Percentiles rank a stretch among this genome's conserved stretches.
Conservation (phyloP, 2,113 vertebrate species). For the Xiphophorus couchianus region DNA sequence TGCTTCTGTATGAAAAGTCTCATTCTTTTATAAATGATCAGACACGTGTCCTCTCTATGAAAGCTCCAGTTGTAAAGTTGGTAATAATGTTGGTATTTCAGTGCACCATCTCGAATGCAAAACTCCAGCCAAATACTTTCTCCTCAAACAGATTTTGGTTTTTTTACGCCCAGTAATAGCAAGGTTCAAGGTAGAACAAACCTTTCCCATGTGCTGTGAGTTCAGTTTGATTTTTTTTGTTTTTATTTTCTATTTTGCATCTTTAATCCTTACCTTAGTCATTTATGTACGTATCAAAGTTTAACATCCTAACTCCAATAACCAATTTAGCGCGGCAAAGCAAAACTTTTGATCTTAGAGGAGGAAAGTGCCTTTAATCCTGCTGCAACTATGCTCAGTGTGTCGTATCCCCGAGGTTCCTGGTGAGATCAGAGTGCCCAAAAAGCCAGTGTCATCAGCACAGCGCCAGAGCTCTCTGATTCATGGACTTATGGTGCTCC, state of each 20-base stretch:
- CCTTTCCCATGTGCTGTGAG: constrained; percentile 33
- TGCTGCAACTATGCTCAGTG: constrained; percentile 43
- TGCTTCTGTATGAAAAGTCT: too few relatives aligned
- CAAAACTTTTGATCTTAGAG: constrained; percentile 55
- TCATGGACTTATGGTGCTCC: constrained; percentile 56
- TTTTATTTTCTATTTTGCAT: not conserved
- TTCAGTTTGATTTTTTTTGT: constrained; percentile 4
- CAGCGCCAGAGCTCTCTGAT: constrained; percentile 54
- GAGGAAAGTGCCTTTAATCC: constrained; percentile 67
- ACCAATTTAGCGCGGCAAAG: constrained; percentile 37
- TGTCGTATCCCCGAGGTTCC: constrained; percentile 46
- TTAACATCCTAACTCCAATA: constrained; percentile 27
- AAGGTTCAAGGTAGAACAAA: constrained; percentile 15
- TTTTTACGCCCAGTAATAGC: not conserved
- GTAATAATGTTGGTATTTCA: too few relatives aligned
- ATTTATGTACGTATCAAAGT: constrained; percentile 39
- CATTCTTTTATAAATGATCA: too few relatives aligned
- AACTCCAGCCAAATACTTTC: too few relatives aligned
- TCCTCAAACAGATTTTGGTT: too few relatives aligned
- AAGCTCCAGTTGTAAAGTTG: too few relatives aligned
- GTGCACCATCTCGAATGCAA: too few relatives aligned
- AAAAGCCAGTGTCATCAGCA: constrained; percentile 67
- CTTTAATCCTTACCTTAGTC: constrained; percentile 31
- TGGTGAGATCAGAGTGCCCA: constrained; percentile 55
- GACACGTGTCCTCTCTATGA: too few relatives aligned